These are phyloP conservation scores for Abrostola tripartita DNA, from an alignment of 2,888 invertebrate genomes.

Conservation along the genomic window DNA sequence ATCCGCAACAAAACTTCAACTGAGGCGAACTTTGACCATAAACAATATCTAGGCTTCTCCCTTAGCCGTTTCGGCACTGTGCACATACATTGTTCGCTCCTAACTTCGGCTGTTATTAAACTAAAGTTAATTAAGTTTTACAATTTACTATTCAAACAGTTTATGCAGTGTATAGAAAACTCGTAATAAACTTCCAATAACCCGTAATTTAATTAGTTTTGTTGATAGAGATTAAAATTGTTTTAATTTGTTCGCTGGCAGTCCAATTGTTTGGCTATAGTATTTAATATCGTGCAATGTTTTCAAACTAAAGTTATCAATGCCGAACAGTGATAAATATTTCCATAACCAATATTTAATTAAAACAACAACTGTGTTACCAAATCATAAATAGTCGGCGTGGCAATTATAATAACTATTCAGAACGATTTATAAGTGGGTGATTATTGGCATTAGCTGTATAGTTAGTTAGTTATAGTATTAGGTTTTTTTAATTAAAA, in stretches of 20 bases:
- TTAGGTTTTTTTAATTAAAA: too few relatives aligned
- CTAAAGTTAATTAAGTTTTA: slow-evolving; percentile 46
- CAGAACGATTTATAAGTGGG: too few relatives aligned
- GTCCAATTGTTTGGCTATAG: slow-evolving; percentile 10
- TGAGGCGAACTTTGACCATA: slow-evolving; percentile 60
- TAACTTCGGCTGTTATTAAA: slow-evolving; percentile 38
- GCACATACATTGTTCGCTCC: slow-evolving; percentile 37
- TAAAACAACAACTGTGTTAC: neutral
- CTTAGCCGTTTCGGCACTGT: slow-evolving; percentile 25
- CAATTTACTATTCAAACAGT: slow-evolving; percentile 30
- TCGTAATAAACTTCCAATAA: slow-evolving; percentile 31
- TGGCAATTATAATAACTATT: too few relatives aligned
- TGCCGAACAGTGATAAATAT: neutral
- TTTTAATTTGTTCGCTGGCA: slow-evolving; percentile 28
- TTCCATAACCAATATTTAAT: neutral
- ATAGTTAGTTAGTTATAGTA: too few relatives aligned
- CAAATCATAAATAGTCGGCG: too few relatives aligned
- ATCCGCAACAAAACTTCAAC: slow-evolving; percentile 59
- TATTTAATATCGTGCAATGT: neutral
- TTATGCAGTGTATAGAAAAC: slow-evolving; percentile 23
- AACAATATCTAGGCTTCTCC: slow-evolving; percentile 53
- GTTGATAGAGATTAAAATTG: slow-evolving; percentile 31
- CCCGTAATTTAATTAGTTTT: slow-evolving; percentile 43
- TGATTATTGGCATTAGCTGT: too few relatives aligned
- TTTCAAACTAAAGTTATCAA: neutral